A percentile compares a stretch with the other conserved stretches of the same genome.
phyloP scores from a whole-genome alignment of 2,113 vertebrate species.

The Arenaria interpres region DNA sequence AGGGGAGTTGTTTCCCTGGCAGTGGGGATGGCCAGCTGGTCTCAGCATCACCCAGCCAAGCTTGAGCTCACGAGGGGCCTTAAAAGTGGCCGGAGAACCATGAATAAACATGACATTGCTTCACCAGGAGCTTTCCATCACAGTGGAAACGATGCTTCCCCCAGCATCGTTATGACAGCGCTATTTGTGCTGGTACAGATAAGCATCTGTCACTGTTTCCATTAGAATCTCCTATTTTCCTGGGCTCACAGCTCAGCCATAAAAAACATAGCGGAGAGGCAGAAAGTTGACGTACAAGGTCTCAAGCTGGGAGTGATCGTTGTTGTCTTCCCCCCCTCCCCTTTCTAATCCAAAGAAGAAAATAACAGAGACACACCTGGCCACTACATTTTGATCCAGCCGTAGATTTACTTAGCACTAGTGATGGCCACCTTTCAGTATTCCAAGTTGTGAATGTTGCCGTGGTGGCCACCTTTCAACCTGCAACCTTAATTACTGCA shows the following conservation, averaged over 20 bases:
- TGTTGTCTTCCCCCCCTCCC: background rate
- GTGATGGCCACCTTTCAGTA: background rate
- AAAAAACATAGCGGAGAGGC: constrained; percentile 20
- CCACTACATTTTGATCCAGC: background rate
- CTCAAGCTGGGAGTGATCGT: background rate
- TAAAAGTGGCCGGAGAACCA: background rate
- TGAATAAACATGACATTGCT: background rate
- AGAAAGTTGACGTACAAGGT: constrained; percentile 10
- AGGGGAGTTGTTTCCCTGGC: background rate
- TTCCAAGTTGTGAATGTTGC: background rate
- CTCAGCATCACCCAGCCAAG: background rate
- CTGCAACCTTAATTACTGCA: background rate
- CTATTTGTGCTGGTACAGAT: constrained; percentile 32
- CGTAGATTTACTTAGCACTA: background rate
- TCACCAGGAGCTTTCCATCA: constrained; percentile 31
- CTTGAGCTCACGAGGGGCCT: background rate
- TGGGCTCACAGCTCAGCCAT: constrained; percentile 11
- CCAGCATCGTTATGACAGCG: background rate
- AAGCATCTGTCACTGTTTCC: constrained; percentile 47
- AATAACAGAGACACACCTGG: background rate
- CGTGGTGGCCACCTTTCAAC: background rate
- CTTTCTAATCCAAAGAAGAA: background rate
- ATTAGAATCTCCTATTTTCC: constrained; percentile 48
- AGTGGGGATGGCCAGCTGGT: background rate
- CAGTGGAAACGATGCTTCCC: background rate